Conservation (phyloP, 2,797 vertebrate genomes). For the Sphenopsis melanotis region DNA sequence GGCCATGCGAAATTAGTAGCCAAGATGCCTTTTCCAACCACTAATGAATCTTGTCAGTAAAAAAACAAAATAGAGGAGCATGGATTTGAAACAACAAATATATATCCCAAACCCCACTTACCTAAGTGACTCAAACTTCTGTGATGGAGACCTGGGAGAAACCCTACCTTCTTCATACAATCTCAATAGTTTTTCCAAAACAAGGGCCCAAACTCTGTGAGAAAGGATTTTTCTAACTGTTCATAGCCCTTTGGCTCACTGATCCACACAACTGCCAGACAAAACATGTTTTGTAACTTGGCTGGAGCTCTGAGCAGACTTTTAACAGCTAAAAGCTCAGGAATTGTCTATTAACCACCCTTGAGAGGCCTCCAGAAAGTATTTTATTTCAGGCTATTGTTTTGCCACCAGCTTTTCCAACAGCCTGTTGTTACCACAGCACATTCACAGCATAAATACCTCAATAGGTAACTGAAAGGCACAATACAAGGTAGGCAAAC, state of each 20-base stretch:
- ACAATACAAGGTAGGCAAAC: background rate
- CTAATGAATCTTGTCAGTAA: background rate
- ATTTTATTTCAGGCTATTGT: conserved; percentile 17
- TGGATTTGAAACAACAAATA: background rate
- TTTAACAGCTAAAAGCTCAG: background rate
- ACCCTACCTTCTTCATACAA: background rate
- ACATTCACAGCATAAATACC: background rate
- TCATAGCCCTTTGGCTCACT: background rate
- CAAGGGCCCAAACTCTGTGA: background rate
- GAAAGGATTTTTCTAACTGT: background rate
- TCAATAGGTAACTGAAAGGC: background rate
- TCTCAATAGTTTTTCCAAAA: background rate
- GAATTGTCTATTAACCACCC: background rate
- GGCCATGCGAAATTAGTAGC: background rate
- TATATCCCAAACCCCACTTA: background rate
- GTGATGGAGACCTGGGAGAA: background rate
- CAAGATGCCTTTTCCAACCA: background rate
- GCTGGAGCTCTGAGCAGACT: background rate
- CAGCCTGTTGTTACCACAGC: background rate
- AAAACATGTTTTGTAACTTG: conserved; percentile 32
- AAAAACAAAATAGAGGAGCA: background rate
- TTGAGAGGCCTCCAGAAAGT: background rate
- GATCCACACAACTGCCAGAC: background rate
- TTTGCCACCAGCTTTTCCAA: background rate
- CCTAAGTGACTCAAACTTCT: background rate